A percentile compares a stretch with the other conserved stretches of the same genome.
phyloP scores from a whole-genome alignment of 1,140 invertebrate genomes.

The Heterodera carotae region DNA sequence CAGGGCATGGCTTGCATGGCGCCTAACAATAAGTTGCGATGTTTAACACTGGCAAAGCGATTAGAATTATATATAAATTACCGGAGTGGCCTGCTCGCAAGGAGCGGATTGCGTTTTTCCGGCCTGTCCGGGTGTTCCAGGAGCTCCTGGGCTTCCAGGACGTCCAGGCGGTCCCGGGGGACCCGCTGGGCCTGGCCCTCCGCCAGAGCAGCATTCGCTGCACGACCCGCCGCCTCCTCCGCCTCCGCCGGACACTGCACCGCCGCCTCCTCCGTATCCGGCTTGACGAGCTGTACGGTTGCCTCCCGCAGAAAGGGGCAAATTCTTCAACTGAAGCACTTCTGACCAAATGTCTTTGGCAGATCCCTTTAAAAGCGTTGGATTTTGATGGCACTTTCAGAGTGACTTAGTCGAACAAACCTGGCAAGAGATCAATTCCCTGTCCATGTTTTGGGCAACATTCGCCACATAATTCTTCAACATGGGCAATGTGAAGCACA shows the following conservation, averaged over 20 bases:
- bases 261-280: conserved; percentile 40
- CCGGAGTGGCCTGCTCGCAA: conserved; percentile 35
- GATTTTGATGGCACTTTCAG: conserved; percentile 66
- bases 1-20: conserved; percentile 44
- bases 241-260: conserved; percentile 39
- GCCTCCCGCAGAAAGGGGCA: conserved; percentile 51
- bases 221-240: conserved; percentile 45
- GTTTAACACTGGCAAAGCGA: neutral
- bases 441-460: conserved; percentile 59
- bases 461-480: conserved; percentile 61
- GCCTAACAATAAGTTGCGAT: conserved; percentile 26
- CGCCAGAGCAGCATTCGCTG: conserved; percentile 54
- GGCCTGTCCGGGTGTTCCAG: conserved; percentile 32
- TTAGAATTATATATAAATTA: conserved; percentile 2
- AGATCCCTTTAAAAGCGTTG: conserved; percentile 53
- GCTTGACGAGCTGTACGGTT: conserved; percentile 62
- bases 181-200: conserved; percentile 46
- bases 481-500: conserved; percentile 63
- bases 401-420: conserved; percentile 31
- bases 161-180: conserved; percentile 54
- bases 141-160: conserved; percentile 58
- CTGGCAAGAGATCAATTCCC: conserved; percentile 58
- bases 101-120: conserved; percentile 27
- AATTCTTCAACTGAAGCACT: conserved; percentile 58
- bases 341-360: conserved; percentile 65